These are phyloP conservation scores for Fragum sueziense DNA, from an alignment of 2,888 invertebrate species.

Conservation along the genomic window DNA sequence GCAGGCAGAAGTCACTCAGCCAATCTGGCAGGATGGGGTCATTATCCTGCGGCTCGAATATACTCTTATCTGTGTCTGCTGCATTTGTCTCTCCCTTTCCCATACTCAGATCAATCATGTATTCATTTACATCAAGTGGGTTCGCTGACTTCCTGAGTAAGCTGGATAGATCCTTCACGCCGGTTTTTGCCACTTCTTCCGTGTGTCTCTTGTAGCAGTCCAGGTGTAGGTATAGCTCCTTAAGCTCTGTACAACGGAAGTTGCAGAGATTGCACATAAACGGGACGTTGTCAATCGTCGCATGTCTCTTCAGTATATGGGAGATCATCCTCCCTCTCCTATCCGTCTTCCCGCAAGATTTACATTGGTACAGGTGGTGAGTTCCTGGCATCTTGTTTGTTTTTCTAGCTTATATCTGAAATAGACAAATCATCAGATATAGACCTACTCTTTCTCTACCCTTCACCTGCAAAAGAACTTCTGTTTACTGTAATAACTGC, in stretches of 20 bases:
- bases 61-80: neutral
- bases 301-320: constrained; percentile 3
- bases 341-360: neutral
- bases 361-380: neutral
- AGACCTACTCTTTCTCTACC: too few relatives aligned
- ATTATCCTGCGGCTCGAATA: neutral
- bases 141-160: neutral
- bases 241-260: neutral
- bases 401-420: too few relatives aligned
- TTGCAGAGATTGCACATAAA: neutral
- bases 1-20: neutral
- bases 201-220: neutral
- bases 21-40: neutral
- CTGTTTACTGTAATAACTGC: too few relatives aligned
- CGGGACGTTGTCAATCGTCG: neutral
- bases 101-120: neutral
- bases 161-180: neutral
- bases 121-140: neutral
- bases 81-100: neutral
- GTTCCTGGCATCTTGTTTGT: too few relatives aligned
- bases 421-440: too few relatives aligned
- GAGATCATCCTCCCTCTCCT: neutral
- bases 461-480: too few relatives aligned
- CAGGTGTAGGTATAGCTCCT: neutral
- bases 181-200: neutral